Evolutionary conservation across 2,797 vertebrate species (phyloP).

Genomic region (Propithecus perrieri): DNA sequence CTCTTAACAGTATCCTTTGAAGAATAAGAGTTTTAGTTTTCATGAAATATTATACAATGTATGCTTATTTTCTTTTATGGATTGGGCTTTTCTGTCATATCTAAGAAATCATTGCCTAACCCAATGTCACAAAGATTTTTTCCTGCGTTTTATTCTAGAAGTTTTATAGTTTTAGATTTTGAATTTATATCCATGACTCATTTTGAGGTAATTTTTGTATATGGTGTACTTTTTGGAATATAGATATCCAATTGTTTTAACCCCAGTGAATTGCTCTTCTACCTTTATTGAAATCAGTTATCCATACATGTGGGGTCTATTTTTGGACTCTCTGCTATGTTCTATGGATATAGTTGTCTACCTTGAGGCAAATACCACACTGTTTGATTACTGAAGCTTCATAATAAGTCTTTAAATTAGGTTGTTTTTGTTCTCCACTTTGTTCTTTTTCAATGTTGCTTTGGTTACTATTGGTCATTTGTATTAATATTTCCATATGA

Average conservation of each 20-base stretch:
- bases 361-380: background rate
- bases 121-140: background rate
- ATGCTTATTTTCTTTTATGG: background rate
- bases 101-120: slow-evolving; percentile 19
- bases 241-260: background rate
- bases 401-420: background rate
- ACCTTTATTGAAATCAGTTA: background rate
- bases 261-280: background rate
- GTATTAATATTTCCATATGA: background rate
- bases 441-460: background rate
- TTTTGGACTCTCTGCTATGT: background rate
- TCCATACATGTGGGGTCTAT: background rate
- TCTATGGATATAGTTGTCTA: background rate
- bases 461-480: slow-evolving; percentile 4
- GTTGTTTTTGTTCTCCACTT: background rate
- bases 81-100: background rate
- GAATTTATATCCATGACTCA: background rate
- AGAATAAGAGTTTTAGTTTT: slow-evolving; percentile 30
- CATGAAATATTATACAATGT: background rate
- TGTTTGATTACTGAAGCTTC: background rate
- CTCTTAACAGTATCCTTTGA: background rate
- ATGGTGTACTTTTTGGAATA: background rate
- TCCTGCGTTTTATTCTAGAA: background rate
- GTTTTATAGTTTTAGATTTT: background rate
- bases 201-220: background rate